Conservation (phyloP, 2,888 invertebrate genomes). For the Dasypogon diadema region DNA sequence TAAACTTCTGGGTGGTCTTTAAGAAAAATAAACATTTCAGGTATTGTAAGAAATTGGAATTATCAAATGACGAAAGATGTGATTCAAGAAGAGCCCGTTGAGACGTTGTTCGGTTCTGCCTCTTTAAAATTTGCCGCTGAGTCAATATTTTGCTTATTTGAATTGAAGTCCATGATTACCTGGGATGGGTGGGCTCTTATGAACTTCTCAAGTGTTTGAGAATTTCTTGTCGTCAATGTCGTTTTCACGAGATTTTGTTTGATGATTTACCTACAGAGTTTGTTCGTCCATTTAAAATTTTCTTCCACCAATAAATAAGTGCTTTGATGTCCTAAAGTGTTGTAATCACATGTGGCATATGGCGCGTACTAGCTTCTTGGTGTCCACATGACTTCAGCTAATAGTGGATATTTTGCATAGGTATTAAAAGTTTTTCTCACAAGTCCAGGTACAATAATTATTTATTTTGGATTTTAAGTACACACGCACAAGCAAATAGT, state of each 20-base stretch:
- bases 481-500: too few relatives aligned
- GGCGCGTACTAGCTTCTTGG: too few relatives aligned
- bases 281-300: constrained; percentile 29
- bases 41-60: constrained; percentile 44
- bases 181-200: constrained; percentile 50
- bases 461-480: too few relatives aligned
- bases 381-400: too few relatives aligned
- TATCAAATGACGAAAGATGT: constrained; percentile 35
- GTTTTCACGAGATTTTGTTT: constrained; percentile 41
- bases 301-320: constrained; percentile 3
- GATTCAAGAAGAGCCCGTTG: constrained; percentile 13
- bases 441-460: too few relatives aligned
- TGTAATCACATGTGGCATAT: not conserved
- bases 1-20: constrained; percentile 41
- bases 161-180: constrained; percentile 51
- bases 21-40: constrained; percentile 48
- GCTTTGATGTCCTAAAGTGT: not conserved
- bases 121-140: constrained; percentile 55
- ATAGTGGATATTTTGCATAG: too few relatives aligned
- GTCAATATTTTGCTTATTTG: constrained; percentile 55
- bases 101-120: constrained; percentile 51
- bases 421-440: too few relatives aligned
- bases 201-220: constrained; percentile 44
- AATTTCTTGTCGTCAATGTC: constrained; percentile 50
- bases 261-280: constrained; percentile 17